phyloP scores from a whole-genome alignment of 2,888 invertebrate genomes.

The Celastrina argiolus region DNA sequence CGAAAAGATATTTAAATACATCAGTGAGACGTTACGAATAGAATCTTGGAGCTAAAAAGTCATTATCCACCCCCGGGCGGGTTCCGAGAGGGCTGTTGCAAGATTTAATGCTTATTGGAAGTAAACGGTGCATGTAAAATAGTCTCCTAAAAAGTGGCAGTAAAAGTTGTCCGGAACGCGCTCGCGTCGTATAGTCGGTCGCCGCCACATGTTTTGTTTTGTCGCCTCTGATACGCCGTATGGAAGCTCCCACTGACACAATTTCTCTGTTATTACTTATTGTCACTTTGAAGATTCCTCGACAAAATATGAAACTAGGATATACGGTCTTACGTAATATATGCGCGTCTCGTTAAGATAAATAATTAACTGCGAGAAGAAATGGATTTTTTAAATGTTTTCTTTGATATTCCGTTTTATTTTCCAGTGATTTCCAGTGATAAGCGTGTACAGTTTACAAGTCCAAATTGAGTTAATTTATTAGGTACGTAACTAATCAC shows the following conservation, averaged over 20 bases:
- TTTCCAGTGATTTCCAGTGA: not conserved
- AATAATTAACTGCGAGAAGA: not conserved
- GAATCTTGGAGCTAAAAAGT: conserved; percentile 34
- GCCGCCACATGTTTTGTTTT: conserved; percentile 24
- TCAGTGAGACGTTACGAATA: conserved; percentile 24
- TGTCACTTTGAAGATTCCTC: conserved; percentile 44
- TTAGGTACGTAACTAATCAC: not conserved
- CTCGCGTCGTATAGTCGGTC: conserved; percentile 11
- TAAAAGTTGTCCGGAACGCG: conserved; percentile 17
- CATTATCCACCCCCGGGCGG: conserved; percentile 23
- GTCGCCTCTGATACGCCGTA: conserved; percentile 26
- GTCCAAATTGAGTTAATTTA: not conserved
- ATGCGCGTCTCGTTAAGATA: not conserved
- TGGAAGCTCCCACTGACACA: conserved; percentile 43
- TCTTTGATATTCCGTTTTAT: not conserved
- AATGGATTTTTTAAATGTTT: not conserved
- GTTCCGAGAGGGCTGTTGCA: conserved; percentile 16
- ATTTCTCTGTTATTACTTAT: conserved; percentile 48
- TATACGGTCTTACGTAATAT: conserved; percentile 20
- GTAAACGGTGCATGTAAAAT: conserved; percentile 22
- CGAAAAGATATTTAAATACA: conserved; percentile 22
- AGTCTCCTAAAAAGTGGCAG: conserved; percentile 22
- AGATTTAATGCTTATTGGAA: conserved; percentile 26
- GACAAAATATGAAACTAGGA: conserved; percentile 30
- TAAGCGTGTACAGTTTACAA: not conserved